Evolutionary conservation across 1,140 invertebrate species (phyloP).

Genomic region (Ctenoplectra terminalis): DNA sequence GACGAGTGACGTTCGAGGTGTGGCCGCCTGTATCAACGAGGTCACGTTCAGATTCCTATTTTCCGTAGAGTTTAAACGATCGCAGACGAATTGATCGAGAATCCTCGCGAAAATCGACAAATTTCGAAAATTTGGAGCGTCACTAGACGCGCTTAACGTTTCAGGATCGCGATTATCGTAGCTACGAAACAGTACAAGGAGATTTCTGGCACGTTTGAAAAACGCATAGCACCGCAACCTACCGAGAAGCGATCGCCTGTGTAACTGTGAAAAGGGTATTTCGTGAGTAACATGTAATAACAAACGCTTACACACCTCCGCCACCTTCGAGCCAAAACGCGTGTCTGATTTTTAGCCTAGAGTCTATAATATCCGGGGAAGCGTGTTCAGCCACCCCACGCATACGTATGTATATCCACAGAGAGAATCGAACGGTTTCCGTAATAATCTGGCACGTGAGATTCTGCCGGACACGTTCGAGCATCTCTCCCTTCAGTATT

Average conservation of each 20-base stretch:
- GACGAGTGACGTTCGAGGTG: background rate
- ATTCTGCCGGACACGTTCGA: conserved; percentile 50
- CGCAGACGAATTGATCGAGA: conserved; percentile 4
- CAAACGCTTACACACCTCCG: conserved; percentile 39
- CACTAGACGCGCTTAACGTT: conserved; percentile 18
- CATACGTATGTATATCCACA: background rate
- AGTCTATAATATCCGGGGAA: conserved; percentile 1
- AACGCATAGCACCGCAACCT: background rate
- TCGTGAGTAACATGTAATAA: conserved; percentile 6
- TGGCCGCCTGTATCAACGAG: conserved; percentile 28
- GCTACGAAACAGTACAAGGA: background rate
- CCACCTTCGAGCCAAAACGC: conserved; percentile 36
- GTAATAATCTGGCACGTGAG: conserved; percentile 57
- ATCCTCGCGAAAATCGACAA: background rate
- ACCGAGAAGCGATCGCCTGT: background rate
- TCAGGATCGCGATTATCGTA: background rate
- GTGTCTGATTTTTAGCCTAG: background rate
- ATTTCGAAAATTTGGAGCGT: background rate
- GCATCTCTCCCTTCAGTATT: conserved; percentile 37
- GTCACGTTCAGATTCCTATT: conserved; percentile 28
- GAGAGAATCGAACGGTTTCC: conserved; percentile 14
- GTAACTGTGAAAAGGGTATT: conserved; percentile 1
- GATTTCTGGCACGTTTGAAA: background rate
- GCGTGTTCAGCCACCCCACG: background rate
- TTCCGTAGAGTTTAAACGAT: conserved; percentile 11